Conservation (phyloP, 2,113 vertebrate genomes). For the Phodopus roborovskii region DNA sequence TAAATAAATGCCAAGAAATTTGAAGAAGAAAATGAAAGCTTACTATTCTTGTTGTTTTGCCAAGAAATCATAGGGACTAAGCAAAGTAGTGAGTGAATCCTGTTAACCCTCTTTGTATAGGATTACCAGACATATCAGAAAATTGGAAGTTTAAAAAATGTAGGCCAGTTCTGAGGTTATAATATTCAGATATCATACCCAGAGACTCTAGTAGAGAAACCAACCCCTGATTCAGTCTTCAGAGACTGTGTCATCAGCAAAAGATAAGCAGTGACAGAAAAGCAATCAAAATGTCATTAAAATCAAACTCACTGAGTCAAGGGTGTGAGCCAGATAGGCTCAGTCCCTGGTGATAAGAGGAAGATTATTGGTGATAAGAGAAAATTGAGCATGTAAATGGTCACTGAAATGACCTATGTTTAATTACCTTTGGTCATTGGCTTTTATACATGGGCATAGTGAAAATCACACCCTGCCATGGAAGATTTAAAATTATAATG, state of each 20-base stretch:
- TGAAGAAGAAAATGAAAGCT: not conserved
- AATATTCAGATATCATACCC: not conserved
- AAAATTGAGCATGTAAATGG: too few species aligned
- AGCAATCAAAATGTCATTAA: not conserved
- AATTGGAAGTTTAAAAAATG: not conserved
- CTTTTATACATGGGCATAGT: not conserved
- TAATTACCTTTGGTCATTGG: not conserved
- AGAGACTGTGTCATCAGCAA: not conserved
- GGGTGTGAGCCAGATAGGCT: not conserved
- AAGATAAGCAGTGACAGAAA: not conserved
- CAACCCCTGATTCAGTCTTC: not conserved
- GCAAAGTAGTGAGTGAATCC: not conserved
- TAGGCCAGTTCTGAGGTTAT: not conserved
- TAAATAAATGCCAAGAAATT: not conserved
- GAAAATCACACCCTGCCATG: too few species aligned
- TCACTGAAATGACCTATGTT: not conserved
- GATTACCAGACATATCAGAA: not conserved
- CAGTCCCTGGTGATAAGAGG: not conserved
- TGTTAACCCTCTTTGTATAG: not conserved
- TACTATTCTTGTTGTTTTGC: not conserved
- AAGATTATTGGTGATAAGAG: not conserved
- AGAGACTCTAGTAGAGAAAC: not conserved
- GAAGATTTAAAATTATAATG: not conserved
- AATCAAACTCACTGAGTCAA: not conserved
- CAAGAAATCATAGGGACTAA: not conserved